Base-by-base conservation (phyloP, 2,797 vertebrate species). In the Nyctibius grandis region DNA sequence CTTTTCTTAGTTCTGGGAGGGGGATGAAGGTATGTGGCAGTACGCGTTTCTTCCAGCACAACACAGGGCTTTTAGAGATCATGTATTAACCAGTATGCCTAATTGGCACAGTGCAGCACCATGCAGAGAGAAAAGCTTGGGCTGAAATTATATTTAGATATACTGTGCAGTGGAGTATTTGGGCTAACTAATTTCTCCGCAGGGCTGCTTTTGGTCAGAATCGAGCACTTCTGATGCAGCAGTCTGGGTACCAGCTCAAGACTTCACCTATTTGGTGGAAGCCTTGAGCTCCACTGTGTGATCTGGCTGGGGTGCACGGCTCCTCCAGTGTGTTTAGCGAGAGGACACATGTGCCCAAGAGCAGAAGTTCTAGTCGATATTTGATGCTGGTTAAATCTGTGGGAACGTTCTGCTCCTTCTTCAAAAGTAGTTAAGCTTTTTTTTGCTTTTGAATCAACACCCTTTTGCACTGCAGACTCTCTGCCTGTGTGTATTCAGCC, bases 1-100 rank as follows among this genome's bases (percentile, higher is more conserved):
- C 38, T 89, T 94, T 94, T 38, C 81, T 63, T 56, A 51, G n/a
- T 59, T 70, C 53, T 92, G 72, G 47, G 67, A 92, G 67, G 77
- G 51, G 53, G 13, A 47, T 92, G 63, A 36, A 67, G 68, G 44
- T 54, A 31, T 69, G 77, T 87, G 74, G 36, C 56, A 2, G 2
- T 53, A 22, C 5, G 1, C 34, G n/a, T 87, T 93, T 94, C 67
- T 91, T 89, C 47, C 88, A 82, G 74, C 54, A 9, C 0, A 1
- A 59, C 28, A 11, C 3, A 53, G 51, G 44, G 68, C 33, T 87
- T 77, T 77, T 47, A 22, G 59, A 75, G 53, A 53, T 75, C 33
- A 9, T 0, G 0, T 60, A 29, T 93, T 85, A 72, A 60, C 53
- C 75, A 61, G 40, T 72, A 4, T n/a, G 76, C 31, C 67, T 61